Base-by-base conservation (phyloP, 1,140 invertebrate genomes). In the Galendromus occidentalis region DNA sequence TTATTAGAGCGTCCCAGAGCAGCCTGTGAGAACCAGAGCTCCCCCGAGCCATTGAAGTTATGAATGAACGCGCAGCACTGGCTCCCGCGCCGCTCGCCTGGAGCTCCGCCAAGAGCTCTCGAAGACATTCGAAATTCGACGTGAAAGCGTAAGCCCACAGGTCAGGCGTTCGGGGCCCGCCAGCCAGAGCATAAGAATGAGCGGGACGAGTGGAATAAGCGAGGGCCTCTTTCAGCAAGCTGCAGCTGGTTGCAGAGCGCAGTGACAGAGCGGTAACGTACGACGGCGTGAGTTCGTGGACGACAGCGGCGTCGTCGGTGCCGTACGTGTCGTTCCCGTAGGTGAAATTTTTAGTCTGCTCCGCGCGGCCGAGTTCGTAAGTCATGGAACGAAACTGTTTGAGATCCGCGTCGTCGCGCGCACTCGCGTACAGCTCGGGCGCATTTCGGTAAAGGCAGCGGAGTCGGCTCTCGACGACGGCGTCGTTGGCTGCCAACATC, bases 11-110 rank as follows among this genome's bases (percentile, higher is more conserved):
- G 22, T 33, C 25, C 51, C 51, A 59, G 51, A 59, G 51, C 51
- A 59, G 51, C 51, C 33, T 17, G 51, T 59, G 51, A 17, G 51
- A 59, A 25, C 25, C 51, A 1, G 51, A 29, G 33, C 51, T 59
- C 14, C 51, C 51, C 20, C 51, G 51, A 25, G 51, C 51, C 51
- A 59, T 59, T 33, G 51, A 59, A 59, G 51, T 59, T 59, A 59
- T 59, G 51, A 59, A 59, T 14, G 22, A 33, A 29, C 51, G 51
- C 25, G 25, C 25, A 22, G 51, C 51, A 17, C 12, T 22, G n/a
- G 51, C 25, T 39, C 9, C 33, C 9, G 9, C 33, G 14, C 51
- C 51, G 25, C 25, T 22, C 1, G 51, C 51, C 14, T 59, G 25
- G 1, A 33, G 12, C 6, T 29, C 25, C 25, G 51, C 25, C 25